Conservation (phyloP, 2,797 vertebrate species). For the Neomorphus geoffroyi region DNA sequence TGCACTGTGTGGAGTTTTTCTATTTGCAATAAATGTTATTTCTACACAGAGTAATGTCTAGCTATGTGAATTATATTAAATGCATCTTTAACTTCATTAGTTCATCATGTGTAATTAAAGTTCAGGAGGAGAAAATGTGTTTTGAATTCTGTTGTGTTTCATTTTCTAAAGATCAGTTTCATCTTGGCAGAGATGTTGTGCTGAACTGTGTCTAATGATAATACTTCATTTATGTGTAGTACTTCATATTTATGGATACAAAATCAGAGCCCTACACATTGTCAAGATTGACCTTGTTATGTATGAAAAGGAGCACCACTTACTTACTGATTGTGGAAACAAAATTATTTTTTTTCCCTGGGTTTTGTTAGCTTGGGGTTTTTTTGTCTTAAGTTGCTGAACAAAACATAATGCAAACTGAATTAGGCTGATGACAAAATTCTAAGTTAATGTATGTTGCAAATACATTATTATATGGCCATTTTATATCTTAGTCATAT, state of each 20-base stretch:
- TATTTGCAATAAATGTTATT: not conserved
- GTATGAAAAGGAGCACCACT: conserved; percentile 1
- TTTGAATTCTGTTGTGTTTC: not conserved
- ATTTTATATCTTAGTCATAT: not conserved
- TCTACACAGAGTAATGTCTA: not conserved
- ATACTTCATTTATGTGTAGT: not conserved
- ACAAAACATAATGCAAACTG: conserved; percentile 12
- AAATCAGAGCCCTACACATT: conserved; percentile 6
- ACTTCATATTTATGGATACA: conserved; percentile 32
- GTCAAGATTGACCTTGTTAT: conserved; percentile 25
- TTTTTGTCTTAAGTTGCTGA: not conserved
- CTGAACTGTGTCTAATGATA: not conserved
- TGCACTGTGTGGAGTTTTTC: not conserved
- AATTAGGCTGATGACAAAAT: not conserved
- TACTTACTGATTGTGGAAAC: conserved; percentile 8
- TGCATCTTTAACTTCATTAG: not conserved
- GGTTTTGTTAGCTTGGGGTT: rapidly evolving
- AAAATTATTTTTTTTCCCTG: conserved; percentile 41
- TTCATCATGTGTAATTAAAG: not conserved
- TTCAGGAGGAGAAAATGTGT: not conserved
- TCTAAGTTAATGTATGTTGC: not conserved
- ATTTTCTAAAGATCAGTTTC: not conserved
- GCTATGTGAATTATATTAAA: not conserved
- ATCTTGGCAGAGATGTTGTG: not conserved
- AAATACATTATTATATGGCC: not conserved